Conservation (phyloP, 2,113 vertebrate genomes). For the Rhineura floridana region DNA sequence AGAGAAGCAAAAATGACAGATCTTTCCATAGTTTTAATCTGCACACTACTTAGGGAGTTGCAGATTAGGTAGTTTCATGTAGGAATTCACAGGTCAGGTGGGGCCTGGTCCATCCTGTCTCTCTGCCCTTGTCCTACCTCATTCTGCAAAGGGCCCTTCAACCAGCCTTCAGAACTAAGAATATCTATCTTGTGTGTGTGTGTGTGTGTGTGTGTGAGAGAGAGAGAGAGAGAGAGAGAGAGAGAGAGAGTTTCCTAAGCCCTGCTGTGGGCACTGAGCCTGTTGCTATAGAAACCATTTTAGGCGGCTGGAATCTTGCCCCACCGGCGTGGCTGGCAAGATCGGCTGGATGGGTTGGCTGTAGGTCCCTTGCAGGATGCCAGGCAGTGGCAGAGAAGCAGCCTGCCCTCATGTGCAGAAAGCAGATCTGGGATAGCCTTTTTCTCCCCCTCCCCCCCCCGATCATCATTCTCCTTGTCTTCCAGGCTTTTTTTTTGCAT, state of each 20-base stretch:
- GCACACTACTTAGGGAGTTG: too few relatives aligned
- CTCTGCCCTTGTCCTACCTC: neutral
- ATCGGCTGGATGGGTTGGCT: conserved; percentile 45
- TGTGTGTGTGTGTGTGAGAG: conserved; percentile 34
- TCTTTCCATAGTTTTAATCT: too few relatives aligned
- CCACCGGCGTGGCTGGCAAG: conserved; percentile 28
- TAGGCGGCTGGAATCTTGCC: conserved; percentile 50
- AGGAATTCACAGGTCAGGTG: neutral
- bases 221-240: too few relatives aligned
- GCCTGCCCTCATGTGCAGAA: neutral
- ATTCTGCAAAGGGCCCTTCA: neutral
- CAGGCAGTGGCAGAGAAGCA: neutral
- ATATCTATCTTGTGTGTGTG: rapidly evolving
- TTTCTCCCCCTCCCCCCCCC: neutral
- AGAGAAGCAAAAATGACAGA: too few relatives aligned
- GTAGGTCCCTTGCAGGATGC: neutral
- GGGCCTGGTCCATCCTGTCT: neutral
- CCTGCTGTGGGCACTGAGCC: conserved; percentile 33
- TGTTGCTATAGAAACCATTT: conserved; percentile 61
- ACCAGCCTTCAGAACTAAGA: neutral
- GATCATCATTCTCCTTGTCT: neutral
- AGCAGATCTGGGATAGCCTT: too few relatives aligned
- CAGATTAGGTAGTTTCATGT: too few relatives aligned
- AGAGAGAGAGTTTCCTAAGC: conserved; percentile 51
- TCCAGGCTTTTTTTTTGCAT: neutral